phyloP scores from a whole-genome alignment of 1,140 invertebrate species.

The Lucilia cuprina region DNA sequence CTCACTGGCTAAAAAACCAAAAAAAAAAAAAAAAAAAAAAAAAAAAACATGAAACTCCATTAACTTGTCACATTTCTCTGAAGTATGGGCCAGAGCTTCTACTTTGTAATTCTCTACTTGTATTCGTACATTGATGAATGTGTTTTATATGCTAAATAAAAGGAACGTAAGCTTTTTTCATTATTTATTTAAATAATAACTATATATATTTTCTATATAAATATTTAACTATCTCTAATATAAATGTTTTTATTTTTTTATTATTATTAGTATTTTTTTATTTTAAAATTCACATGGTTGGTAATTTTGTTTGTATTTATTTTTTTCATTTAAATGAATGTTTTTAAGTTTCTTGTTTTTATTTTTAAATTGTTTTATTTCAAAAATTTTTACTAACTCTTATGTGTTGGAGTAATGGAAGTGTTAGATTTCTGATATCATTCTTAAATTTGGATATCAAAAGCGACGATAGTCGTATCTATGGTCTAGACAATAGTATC shows the following conservation, averaged over 20 bases:
- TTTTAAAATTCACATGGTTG: background rate
- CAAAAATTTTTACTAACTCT: too few relatives aligned
- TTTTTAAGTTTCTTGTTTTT: background rate
- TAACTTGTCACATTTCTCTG: background rate
- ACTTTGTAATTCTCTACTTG: conserved; percentile 2
- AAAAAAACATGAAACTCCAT: background rate
- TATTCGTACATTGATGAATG: conserved; percentile 24
- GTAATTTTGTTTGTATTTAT: background rate
- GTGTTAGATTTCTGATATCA: too few relatives aligned
- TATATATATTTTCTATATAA: background rate
- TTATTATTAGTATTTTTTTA: background rate
- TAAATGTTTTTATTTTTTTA: background rate
- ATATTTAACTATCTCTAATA: background rate
- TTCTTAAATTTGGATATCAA: too few relatives aligned
- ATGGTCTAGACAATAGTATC: too few relatives aligned
- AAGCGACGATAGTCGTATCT: too few relatives aligned
- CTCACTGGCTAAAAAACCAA: background rate
- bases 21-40: background rate
- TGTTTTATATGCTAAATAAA: conserved; percentile 18
- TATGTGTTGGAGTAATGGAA: too few relatives aligned
- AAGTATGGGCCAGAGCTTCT: background rate
- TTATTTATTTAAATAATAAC: background rate
- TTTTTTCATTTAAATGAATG: background rate
- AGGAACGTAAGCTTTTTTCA: conserved; percentile 28
- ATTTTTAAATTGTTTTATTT: too few relatives aligned